phyloP scores from a whole-genome alignment of 2,797 vertebrate species.

The Gouania willdenowi region DNA sequence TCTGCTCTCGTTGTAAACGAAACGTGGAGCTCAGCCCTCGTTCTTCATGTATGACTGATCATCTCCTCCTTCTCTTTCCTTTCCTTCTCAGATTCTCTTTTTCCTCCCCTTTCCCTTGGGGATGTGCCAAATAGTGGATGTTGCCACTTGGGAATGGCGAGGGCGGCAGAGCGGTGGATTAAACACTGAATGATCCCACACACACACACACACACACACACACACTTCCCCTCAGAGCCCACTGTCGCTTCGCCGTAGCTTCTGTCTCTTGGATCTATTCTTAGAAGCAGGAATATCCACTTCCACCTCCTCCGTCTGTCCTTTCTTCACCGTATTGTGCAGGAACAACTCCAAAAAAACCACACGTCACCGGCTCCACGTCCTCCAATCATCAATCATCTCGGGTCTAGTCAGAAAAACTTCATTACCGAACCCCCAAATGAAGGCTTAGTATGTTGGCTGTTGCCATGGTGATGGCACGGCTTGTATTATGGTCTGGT shows the following conservation, averaged over 20 bases:
- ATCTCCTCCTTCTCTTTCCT: constrained; percentile 3
- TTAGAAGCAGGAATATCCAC: constrained; percentile 51
- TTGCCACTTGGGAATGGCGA: constrained; percentile 61
- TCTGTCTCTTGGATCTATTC: constrained; percentile 55
- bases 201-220: background rate
- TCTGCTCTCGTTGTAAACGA: too few species aligned
- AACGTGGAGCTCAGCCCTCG: too few species aligned
- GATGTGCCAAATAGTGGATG: constrained; percentile 43
- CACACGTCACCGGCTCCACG: background rate
- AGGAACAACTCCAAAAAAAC: too few species aligned
- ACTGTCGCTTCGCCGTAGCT: constrained; percentile 34
- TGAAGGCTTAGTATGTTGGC: constrained; percentile 30
- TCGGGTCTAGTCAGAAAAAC: constrained; percentile 21
- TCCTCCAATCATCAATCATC: constrained; percentile 40
- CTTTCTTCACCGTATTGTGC: too few species aligned
- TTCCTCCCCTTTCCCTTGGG: constrained; percentile 29
- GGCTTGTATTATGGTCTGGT: constrained; percentile 21
- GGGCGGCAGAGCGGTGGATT: constrained; percentile 61
- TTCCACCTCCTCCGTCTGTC: background rate
- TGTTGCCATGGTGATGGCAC: constrained; percentile 17
- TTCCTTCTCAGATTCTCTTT: constrained; percentile 7
- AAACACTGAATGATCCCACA: constrained; percentile 52
- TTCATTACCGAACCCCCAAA: constrained; percentile 52
- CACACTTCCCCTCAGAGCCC: constrained; percentile 17
- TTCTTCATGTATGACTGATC: constrained; percentile 30